Conservation (phyloP, 2,113 vertebrate species). For the Genyomyrus donnyi region DNA sequence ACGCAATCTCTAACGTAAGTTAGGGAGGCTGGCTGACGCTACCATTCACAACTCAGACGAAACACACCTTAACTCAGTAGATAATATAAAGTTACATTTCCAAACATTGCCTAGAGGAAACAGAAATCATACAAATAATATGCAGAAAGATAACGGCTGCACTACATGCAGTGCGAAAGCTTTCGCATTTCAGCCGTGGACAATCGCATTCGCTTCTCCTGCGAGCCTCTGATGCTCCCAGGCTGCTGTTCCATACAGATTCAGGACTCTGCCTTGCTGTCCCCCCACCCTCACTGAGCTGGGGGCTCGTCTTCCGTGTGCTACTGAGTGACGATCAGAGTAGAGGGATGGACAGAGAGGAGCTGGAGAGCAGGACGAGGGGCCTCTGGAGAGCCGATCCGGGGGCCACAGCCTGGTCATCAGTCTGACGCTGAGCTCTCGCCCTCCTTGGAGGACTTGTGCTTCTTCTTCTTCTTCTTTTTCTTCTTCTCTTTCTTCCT, state of each 20-base stretch:
- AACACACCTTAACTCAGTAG: not conserved
- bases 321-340: slow-evolving; percentile 33
- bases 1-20: not conserved
- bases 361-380: not conserved
- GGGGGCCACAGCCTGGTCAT: slow-evolving; percentile 17
- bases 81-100: not conserved
- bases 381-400: not conserved
- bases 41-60: not conserved
- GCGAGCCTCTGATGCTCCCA: not conserved
- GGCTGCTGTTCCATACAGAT: not conserved
- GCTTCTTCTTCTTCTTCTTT: slow-evolving; percentile 71
- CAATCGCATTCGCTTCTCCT: not conserved
- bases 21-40: not conserved
- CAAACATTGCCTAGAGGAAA: not conserved
- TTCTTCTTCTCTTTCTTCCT: slow-evolving; percentile 53
- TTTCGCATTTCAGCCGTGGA: not conserved
- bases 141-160: not conserved
- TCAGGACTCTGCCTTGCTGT: slow-evolving; percentile 22
- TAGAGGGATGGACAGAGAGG: slow-evolving; percentile 23
- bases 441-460: slow-evolving; percentile 64
- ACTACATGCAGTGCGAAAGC: not conserved
- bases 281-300: slow-evolving; percentile 20
- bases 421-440: slow-evolving; percentile 65
- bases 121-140: not conserved
- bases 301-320: slow-evolving; percentile 36